Base-by-base conservation (phyloP, 2,113 vertebrate genomes). In the Dasypus novemcinctus region DNA sequence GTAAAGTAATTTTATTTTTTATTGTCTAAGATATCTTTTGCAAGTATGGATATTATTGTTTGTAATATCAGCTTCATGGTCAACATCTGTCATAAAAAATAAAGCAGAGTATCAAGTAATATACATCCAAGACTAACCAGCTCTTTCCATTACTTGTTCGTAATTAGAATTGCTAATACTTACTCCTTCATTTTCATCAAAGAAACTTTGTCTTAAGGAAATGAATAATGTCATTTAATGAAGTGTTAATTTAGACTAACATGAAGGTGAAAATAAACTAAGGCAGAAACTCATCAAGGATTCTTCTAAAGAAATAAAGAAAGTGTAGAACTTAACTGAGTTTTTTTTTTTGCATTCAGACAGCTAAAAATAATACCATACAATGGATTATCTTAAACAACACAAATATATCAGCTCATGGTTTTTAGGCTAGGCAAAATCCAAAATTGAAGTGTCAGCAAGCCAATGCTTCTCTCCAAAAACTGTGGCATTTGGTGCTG, bases 231-330 rank as follows among this genome's bases (percentile, higher is more conserved):
- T 17, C 71, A 91, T 96, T 81, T 95, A 93, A 96, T 86, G 46
- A 90, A 94, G 61, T 95, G 86, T 88, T 94, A 96, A 96, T 97
- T 96, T 96, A 96, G 94, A 96, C 52, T 79, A 88, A 90, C 13
- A 86, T 75, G 64, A 78, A 94, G 94, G 93, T 86, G 80, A 96
- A 95, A 97, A 97, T 93, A 93, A 95, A 38, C 74, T 87, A 38
- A 87, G 83, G 76, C 68, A 96, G 94, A 89, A 95, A 80, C 63
- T 94, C 72, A 93, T 83, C 95, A 96, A 71, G 20, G 17, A 87
- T 89, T 95, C 85, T 93, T 95, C 78, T 36, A 71, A 13, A 13
- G 57, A 11, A 17, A 83, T 68, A 91, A 89, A 93, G 66, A 92
- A 82, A 74, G n/a, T 72, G 17, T 31, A 83, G 57, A 92, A 95